Evolutionary conservation across 2,113 vertebrate genomes (phyloP).

Genomic region (Catagonus wagneri): DNA sequence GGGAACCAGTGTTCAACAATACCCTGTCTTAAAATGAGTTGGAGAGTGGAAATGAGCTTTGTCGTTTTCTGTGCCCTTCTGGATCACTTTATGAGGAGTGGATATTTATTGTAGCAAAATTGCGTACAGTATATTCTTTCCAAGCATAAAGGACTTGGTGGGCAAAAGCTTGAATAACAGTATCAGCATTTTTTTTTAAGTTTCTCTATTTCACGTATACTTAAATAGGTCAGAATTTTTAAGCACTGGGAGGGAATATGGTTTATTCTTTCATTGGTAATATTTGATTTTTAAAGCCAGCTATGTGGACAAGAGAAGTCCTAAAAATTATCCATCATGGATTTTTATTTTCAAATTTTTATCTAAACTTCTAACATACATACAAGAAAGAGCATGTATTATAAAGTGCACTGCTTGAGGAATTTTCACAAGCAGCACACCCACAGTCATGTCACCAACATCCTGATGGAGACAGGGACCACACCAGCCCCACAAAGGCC

Average conservation of each 20-base stretch:
- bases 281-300: conserved; percentile 45
- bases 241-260: neutral
- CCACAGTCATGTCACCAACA: neutral
- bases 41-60: neutral
- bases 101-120: conserved; percentile 3
- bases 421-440: neutral
- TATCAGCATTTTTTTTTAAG: conserved; percentile 9
- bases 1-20: neutral
- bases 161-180: conserved; percentile 26
- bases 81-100: neutral
- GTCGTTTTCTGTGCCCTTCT: neutral
- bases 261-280: conserved; percentile 1
- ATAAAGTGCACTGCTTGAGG: neutral
- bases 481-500: neutral
- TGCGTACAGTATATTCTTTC: conserved; percentile 16
- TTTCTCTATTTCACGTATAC: conserved; percentile 49
- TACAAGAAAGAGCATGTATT: neutral
- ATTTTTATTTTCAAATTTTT: conserved; percentile 35
- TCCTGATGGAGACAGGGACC: neutral
- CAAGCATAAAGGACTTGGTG: neutral
- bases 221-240: conserved; percentile 46
- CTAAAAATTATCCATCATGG: neutral
- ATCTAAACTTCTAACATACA: conserved; percentile 20
- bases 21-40: neutral
- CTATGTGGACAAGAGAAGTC: neutral